phyloP scores from a whole-genome alignment of 1,140 invertebrate species.

The Plectrocnemia conspersa region DNA sequence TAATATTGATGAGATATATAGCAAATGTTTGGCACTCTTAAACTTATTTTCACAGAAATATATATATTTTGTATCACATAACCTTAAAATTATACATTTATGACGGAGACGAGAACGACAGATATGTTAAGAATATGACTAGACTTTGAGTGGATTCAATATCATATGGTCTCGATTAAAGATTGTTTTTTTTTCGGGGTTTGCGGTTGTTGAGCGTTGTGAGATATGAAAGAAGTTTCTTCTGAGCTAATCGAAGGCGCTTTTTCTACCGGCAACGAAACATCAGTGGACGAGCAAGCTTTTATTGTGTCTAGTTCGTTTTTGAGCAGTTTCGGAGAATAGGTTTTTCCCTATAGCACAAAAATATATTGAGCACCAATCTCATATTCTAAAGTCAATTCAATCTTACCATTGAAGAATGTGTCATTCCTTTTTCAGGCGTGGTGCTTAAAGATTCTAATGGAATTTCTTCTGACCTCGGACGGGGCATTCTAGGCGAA shows the following conservation, averaged over 20 bases:
- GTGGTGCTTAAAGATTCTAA: slow-evolving; percentile 54
- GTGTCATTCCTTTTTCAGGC: slow-evolving; percentile 52
- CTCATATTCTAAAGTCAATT: slow-evolving; percentile 7
- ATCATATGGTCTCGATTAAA: slow-evolving; percentile 66
- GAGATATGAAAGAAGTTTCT: slow-evolving; percentile 69
- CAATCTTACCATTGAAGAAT: slow-evolving; percentile 33
- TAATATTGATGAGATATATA: too few species aligned
- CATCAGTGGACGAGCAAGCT: slow-evolving; percentile 40
- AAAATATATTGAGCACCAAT: slow-evolving; percentile 4
- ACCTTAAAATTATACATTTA: too few species aligned
- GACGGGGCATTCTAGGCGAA: slow-evolving; percentile 67
- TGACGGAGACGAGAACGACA: too few species aligned
- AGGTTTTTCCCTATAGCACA: slow-evolving; percentile 39
- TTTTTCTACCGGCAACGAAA: slow-evolving; percentile 34
- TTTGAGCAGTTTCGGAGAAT: slow-evolving; percentile 34
- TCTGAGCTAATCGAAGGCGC: slow-evolving; percentile 50
- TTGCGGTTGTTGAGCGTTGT: slow-evolving; percentile 43
- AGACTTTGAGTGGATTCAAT: too few species aligned
- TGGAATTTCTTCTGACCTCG: slow-evolving; percentile 77
- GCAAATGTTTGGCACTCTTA: too few species aligned
- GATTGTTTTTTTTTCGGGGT: slow-evolving; percentile 53
- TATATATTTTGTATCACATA: too few species aligned
- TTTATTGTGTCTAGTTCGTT: slow-evolving; percentile 39
- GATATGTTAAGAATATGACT: too few species aligned
- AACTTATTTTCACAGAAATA: too few species aligned